Conservation (phyloP, 2,888 invertebrate species). For the Platypus cylindrus region DNA sequence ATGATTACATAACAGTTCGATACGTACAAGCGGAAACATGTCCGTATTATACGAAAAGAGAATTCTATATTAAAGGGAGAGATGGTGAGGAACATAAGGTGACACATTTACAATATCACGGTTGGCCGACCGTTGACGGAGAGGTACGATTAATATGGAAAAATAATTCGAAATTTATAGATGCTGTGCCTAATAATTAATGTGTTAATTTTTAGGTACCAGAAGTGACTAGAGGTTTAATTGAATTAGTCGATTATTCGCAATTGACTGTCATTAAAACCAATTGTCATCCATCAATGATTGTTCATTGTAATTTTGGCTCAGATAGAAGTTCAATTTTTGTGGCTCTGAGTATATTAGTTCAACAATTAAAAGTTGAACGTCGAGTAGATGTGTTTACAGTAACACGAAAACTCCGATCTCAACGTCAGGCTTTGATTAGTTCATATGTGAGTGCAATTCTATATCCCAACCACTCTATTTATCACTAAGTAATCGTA, state of each 20-base stretch:
- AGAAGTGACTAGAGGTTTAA: slow-evolving; percentile 74
- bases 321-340: slow-evolving; percentile 84
- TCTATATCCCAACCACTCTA: not conserved
- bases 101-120: slow-evolving; percentile 81
- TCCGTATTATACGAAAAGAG: slow-evolving; percentile 78
- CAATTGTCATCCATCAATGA: slow-evolving; percentile 52
- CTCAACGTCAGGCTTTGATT: slow-evolving; percentile 73
- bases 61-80: slow-evolving; percentile 39
- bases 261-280: slow-evolving; percentile 40
- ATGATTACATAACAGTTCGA: slow-evolving; percentile 77
- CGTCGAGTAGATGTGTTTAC: slow-evolving; percentile 78
- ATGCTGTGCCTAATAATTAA: too few species aligned
- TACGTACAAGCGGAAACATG: slow-evolving; percentile 81
- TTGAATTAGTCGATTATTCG: slow-evolving; percentile 72
- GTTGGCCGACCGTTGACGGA: slow-evolving; percentile 82
- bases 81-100: slow-evolving; percentile 63
- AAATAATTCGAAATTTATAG: too few species aligned
- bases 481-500: not conserved
- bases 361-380: slow-evolving; percentile 73
- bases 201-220: slow-evolving; percentile 41
- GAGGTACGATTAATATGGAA: slow-evolving; percentile 44
- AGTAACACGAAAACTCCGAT: slow-evolving; percentile 68
- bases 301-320: slow-evolving; percentile 79
- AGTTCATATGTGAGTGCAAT: slow-evolving; percentile 60
- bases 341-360: slow-evolving; percentile 74